phyloP scores from a whole-genome alignment of 2,888 invertebrate genomes.

The Cataglyphis livida region DNA sequence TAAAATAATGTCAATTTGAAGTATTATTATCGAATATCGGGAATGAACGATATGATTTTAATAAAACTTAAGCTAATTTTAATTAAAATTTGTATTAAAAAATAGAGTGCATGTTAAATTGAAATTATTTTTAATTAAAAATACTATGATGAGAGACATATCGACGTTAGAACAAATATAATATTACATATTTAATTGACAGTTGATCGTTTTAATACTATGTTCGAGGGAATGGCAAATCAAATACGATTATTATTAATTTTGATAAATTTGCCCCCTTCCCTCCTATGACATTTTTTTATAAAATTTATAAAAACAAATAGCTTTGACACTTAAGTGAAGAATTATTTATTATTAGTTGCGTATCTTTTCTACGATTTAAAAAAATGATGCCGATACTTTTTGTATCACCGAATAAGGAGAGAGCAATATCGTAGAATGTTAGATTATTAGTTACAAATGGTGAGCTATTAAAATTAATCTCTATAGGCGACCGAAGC shows the following conservation, averaged over 20 bases:
- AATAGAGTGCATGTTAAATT: background rate
- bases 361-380: background rate
- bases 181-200: conserved; percentile 22
- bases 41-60: background rate
- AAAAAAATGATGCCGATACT: background rate
- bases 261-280: background rate
- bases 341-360: background rate
- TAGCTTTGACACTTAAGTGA: background rate
- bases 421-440: background rate
- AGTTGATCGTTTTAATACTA: background rate
- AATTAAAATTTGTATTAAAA: background rate
- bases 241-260: background rate
- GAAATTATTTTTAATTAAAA: conserved; percentile 3
- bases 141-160: background rate
- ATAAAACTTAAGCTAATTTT: background rate
- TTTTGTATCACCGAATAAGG: background rate
- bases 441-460: conserved; percentile 48
- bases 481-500: conserved; percentile 27
- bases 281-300: background rate
- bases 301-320: background rate
- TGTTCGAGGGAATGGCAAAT: background rate
- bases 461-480: conserved; percentile 52
- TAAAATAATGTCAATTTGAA: background rate
- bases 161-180: background rate
- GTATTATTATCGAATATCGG: background rate